Base-by-base conservation (phyloP, 1,140 invertebrate genomes). In the Caenorhabditis briggsae region DNA sequence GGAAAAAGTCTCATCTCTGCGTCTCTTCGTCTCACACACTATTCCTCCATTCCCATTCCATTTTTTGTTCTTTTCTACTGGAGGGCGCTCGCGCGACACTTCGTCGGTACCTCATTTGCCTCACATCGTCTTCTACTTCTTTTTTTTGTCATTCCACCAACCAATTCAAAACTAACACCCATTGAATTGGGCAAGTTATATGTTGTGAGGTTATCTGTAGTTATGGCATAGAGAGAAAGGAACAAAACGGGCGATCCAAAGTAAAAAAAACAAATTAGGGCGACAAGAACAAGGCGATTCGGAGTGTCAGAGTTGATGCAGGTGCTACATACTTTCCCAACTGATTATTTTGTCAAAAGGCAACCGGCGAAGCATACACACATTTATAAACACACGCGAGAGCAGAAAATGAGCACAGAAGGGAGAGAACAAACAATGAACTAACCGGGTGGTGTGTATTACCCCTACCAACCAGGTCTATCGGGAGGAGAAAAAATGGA, bases 291-390 rank as follows among this genome's bases (percentile, higher is more conserved):
- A 41, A 41, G 61, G 61, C 11, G 12, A 9, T 16, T 43, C 12
- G 18, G 12, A 46, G 41, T 25, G 23, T 14, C n/a, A 46, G 23
- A 58, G n/a, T n/a, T n/a, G 56, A 64, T 25, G 70, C 70, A 78
- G 70, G 70, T 78, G 70, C 46, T 78, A 78, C 70, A 50, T 78
- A 78, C 70, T 41, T 70, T 78, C 53, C 53, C n/a, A 33, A 78
- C 70, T 78, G 70, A 78, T 78, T 78, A 78, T 78, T 78, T 78
- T 78, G 70, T 78, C 70, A 78, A 78, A 70, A 78, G 70, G 70
- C 70, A 78, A 78, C 70, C 70, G 70, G 46, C 46, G n/a, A 41
- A 14, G 23, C 64, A 70, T 46, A 70, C 16, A 78, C 46, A 78
- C 70, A 78, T 11, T 50, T 18, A 78, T 23, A 78, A n/a, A 74